These are phyloP conservation scores for Apotomis betuletana DNA, from an alignment of 2,888 invertebrate genomes.

Conservation along the genomic window DNA sequence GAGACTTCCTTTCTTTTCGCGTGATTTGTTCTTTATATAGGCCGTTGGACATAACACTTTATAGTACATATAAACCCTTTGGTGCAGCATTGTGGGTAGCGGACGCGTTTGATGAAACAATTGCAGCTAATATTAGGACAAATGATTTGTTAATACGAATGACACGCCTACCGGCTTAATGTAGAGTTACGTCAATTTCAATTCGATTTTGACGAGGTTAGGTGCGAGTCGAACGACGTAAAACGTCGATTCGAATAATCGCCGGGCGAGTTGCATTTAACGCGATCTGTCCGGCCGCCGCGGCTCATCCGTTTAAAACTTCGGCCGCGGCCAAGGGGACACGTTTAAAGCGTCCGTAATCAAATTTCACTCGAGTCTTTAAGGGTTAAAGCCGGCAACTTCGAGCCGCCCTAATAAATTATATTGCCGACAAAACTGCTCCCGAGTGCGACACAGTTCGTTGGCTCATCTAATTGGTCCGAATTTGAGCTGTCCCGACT, in stretches of 20 bases:
- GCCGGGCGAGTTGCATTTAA: conserved; percentile 25
- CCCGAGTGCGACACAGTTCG: conserved; percentile 82
- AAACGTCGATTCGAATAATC: conserved; percentile 30
- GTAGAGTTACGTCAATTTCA: conserved; percentile 15
- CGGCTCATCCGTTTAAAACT: conserved; percentile 75
- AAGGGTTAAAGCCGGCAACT: conserved; percentile 81
- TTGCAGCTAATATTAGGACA: conserved; percentile 58
- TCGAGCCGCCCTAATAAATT: conserved; percentile 82
- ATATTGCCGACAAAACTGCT: conserved; percentile 83
- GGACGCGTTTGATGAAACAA: conserved; percentile 54
- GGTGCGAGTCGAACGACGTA: not conserved
- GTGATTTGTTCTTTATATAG: conserved; percentile 36
- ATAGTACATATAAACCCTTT: conserved; percentile 2
- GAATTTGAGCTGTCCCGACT: conserved; percentile 78
- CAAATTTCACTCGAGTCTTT: conserved; percentile 82
- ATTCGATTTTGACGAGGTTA: conserved; percentile 7
- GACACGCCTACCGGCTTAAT: conserved; percentile 22
- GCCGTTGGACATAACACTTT: conserved; percentile 32
- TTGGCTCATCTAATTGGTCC: conserved; percentile 83
- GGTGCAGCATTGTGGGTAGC: conserved; percentile 43
- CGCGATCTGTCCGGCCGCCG: conserved; percentile 44
- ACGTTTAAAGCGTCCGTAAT: conserved; percentile 79
- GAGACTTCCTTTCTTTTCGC: conserved; percentile 41
- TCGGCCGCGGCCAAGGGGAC: conserved; percentile 69
- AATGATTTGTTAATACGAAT: conserved; percentile 64